Conservation (phyloP, 1,140 invertebrate species). For the Augochlora pura region DNA sequence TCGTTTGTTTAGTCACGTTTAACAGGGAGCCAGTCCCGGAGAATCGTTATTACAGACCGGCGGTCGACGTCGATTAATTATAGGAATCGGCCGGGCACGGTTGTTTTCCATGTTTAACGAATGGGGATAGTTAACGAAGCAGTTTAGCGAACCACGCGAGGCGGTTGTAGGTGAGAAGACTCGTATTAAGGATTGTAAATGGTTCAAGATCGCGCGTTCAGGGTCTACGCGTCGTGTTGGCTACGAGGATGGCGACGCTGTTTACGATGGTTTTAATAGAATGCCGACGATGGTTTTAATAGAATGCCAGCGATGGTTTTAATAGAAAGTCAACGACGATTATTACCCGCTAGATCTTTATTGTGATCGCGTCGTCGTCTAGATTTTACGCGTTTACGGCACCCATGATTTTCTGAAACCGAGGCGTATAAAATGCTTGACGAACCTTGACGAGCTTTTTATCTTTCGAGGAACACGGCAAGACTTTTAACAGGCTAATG, state of each 20-base stretch:
- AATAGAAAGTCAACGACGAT: not conserved
- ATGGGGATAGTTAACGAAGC: not conserved
- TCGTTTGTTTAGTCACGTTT: constrained; percentile 3
- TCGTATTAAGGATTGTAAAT: not conserved
- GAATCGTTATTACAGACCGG: not conserved
- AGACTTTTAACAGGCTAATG: no score
- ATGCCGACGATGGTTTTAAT: not conserved
- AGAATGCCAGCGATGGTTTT: not conserved
- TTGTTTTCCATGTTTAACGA: not conserved
- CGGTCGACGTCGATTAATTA: not conserved
- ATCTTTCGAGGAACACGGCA: no score
- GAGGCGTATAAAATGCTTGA: no score
- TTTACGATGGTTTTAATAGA: not conserved
- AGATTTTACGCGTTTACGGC: no score
- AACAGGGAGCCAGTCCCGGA: not conserved
- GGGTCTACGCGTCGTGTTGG: not conserved
- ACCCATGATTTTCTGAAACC: no score
- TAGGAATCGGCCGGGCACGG: not conserved
- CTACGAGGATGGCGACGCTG: no score
- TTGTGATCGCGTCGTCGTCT: no score
- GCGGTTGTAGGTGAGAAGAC: not conserved
- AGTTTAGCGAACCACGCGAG: not conserved
- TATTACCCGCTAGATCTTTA: not conserved
- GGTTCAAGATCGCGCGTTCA: not conserved
- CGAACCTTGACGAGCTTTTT: no score